phyloP scores from a whole-genome alignment of 1,140 invertebrate genomes.

The Eupristina koningsbergeri region DNA sequence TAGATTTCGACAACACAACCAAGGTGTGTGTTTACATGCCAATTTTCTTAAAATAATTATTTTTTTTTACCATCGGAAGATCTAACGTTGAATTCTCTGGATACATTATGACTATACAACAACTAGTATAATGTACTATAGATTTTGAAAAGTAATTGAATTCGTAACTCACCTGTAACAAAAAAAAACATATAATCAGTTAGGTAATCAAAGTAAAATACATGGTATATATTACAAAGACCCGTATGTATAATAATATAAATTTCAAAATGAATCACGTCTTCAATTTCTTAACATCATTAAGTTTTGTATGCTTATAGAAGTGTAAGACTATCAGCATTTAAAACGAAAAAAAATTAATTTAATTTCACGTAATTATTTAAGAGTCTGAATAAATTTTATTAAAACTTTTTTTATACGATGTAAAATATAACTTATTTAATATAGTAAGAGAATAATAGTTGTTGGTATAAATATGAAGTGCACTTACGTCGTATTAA shows the following conservation, averaged over 20 bases:
- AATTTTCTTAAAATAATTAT: not conserved
- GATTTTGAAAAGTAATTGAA: not conserved
- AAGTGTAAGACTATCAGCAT: not conserved
- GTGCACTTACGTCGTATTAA: not conserved
- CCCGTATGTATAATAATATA: not conserved
- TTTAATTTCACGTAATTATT: not conserved
- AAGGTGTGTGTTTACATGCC: too few relatives aligned
- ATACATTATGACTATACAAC: not conserved
- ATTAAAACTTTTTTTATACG: not conserved
- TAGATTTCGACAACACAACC: too few relatives aligned
- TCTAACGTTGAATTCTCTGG: not conserved
- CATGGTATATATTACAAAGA: not conserved
- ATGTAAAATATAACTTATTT: not conserved
- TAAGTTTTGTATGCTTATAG: not conserved
- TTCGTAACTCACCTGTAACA: constrained; percentile 34
- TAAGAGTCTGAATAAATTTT: not conserved
- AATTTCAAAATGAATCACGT: not conserved
- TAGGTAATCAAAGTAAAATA: not conserved
- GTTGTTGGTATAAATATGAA: not conserved
- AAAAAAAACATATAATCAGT: not conserved
- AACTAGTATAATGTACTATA: not conserved
- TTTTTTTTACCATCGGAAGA: not conserved
- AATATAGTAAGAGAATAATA: not conserved
- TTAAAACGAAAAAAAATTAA: not conserved
- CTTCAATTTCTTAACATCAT: not conserved